phyloP scores from a whole-genome alignment of 1,140 invertebrate genomes.

The Nasonia giraulti region DNA sequence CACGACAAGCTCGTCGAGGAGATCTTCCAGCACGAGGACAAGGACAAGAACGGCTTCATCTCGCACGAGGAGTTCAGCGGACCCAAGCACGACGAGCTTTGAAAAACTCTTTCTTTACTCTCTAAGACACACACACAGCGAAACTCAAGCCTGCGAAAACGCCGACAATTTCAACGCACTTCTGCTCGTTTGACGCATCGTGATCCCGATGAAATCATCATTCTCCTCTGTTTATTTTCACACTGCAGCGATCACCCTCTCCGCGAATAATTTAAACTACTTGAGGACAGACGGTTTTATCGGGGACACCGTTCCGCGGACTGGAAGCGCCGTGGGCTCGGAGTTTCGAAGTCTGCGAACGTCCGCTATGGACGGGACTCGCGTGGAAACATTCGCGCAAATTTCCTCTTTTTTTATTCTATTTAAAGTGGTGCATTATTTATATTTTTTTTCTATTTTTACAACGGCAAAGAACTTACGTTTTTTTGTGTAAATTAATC shows the following conservation, averaged over 20 bases:
- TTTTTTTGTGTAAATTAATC: background rate
- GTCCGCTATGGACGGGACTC: background rate
- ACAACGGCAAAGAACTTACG: background rate
- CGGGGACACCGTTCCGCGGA: background rate
- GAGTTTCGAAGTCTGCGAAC: background rate
- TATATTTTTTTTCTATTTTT: background rate
- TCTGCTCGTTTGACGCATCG: too few relatives aligned
- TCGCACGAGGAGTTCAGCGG: slow-evolving; percentile 97
- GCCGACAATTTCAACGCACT: background rate
- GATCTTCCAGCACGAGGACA: slow-evolving; percentile 97
- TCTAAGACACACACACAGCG: background rate
- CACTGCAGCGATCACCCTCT: background rate
- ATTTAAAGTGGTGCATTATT: background rate
- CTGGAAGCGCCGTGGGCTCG: background rate
- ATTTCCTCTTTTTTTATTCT: background rate
- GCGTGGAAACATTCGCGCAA: background rate
- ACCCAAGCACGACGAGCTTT: slow-evolving; percentile 97
- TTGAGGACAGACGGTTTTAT: background rate
- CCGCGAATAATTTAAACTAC: background rate
- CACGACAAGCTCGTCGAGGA: slow-evolving; percentile 96
- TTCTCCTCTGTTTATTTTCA: background rate
- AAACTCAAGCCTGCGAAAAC: background rate
- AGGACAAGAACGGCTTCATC: slow-evolving; percentile 96
- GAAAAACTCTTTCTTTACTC: slow-evolving; percentile 63
- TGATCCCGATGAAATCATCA: background rate